Base-by-base conservation (phyloP, 2,888 invertebrate species). In the Cylloceria caligata region DNA sequence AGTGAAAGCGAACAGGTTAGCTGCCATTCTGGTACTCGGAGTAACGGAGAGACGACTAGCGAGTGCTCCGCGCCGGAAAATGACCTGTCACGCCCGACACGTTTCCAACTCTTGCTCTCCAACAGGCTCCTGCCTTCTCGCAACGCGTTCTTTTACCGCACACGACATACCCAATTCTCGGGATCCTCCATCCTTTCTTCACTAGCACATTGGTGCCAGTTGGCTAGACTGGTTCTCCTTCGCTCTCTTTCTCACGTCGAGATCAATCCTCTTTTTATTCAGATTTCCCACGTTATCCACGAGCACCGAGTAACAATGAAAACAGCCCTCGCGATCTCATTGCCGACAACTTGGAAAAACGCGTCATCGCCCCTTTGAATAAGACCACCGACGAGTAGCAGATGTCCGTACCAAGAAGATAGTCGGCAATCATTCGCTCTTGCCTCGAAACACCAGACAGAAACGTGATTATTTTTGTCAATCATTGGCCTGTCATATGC, bases 81-180 rank as follows among this genome's bases (percentile, higher is more conserved):
- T 92, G 92, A 91, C 91, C 92, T 92, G 92, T 92, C 92, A 92
- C 89, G 90, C 89, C 87, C 86, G 90, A 88, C 89, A 90, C 89
- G 89, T 89, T 86, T 88, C 87, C 88, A 88, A 87, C 86, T 85
- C 83, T 82, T 73, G 83, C 72, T 27, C 68, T 75, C 78, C 77
- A 72, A 52, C 75, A 83, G 75, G 80, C 81, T 81, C 76, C 36
- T 69, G 67, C 74, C 49, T 71, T 69, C 74, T 19, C 69, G 45
- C 73, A 64, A 76, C 45, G 67, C 60, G 45, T 73, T 73, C 75
- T 57, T 30, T 60, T 34, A 60, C 49, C 47, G 62, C 47, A 65
- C 24, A 49, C 57, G 45, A 64, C 34, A 36, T 60, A 60, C 62
- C n/a, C 34, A 30, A 5, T 39, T 34, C 60, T 24, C 9, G 21